phyloP scores from a whole-genome alignment of 2,113 vertebrate species.

The Brachyhypopomus gauderio region DNA sequence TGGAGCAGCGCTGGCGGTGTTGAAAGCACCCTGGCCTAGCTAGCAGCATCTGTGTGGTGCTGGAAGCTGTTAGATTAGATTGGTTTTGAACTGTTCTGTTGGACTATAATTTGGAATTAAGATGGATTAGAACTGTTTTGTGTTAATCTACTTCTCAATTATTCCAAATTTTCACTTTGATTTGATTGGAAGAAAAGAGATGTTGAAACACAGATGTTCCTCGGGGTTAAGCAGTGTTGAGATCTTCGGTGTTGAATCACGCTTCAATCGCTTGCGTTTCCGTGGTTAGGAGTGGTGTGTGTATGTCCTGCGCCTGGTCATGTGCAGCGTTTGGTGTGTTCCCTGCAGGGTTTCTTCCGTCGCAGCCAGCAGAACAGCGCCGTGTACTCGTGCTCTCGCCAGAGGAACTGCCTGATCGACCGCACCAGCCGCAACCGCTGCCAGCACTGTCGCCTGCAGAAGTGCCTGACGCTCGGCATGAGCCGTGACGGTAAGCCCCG shows the following conservation, averaged over 20 bases:
- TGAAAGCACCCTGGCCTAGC: too few relatives aligned
- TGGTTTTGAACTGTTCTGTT: too few relatives aligned
- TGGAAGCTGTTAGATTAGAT: too few relatives aligned
- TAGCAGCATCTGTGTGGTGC: too few relatives aligned
- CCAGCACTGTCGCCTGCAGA: conserved; percentile 89
- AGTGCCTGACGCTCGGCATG: conserved; percentile 87
- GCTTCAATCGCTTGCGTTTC: background rate
- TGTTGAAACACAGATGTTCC: too few relatives aligned
- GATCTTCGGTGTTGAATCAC: too few relatives aligned
- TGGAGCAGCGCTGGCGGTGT: too few relatives aligned
- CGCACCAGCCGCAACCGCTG: conserved; percentile 90
- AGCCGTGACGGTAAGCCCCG: conserved; percentile 83
- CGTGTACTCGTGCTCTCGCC: conserved; percentile 86
- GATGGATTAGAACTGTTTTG: background rate
- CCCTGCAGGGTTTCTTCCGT: conserved; percentile 82
- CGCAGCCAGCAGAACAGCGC: conserved; percentile 90
- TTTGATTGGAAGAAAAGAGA: too few relatives aligned
- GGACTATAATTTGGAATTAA: too few relatives aligned
- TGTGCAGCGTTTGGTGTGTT: background rate
- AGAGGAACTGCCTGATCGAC: conserved; percentile 89
- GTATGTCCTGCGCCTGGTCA: too few relatives aligned
- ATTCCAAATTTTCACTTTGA: background rate
- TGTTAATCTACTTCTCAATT: background rate
- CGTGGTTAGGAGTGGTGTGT: background rate
- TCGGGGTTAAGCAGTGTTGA: too few relatives aligned